These are phyloP conservation scores for Tridacna gigas DNA, from an alignment of 2,888 invertebrate genomes.

Conservation along the genomic window DNA sequence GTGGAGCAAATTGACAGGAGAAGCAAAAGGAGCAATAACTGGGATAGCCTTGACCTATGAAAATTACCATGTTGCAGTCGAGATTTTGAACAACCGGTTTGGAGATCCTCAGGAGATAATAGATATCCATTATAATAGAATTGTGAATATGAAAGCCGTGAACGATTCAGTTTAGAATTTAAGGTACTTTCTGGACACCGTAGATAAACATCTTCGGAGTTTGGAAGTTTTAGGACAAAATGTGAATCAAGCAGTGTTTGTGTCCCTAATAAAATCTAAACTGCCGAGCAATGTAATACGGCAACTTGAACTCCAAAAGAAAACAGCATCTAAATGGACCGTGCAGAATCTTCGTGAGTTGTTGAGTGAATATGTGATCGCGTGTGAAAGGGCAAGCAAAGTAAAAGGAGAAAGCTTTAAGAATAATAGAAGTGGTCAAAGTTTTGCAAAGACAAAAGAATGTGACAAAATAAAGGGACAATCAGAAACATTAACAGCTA, in stretches of 20 bases:
- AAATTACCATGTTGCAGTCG: conserved; percentile 40
- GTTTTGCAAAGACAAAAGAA: too few relatives aligned
- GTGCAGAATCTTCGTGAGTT: conserved; percentile 16
- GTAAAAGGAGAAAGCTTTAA: too few relatives aligned
- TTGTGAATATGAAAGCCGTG: conserved; percentile 30
- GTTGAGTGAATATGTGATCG: too few relatives aligned
- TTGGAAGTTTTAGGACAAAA: conserved; percentile 33
- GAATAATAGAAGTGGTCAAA: too few relatives aligned
- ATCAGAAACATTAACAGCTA: too few relatives aligned
- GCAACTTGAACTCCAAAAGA: conserved; percentile 26
- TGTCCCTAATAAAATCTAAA: conserved; percentile 33
- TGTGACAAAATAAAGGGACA: too few relatives aligned
- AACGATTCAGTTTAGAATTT: conserved; percentile 11
- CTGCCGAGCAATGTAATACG: conserved; percentile 11
- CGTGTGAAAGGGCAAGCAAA: too few relatives aligned
- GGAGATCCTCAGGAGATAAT: conserved; percentile 35
- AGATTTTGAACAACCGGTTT: conserved; percentile 30
- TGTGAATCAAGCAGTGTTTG: conserved; percentile 40
- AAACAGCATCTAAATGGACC: conserved; percentile 27
- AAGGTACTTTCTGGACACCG: conserved; percentile 26
- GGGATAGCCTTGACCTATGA: conserved; percentile 41
- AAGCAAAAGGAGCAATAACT: conserved; percentile 28
- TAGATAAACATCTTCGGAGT: conserved; percentile 33
- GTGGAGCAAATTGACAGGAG: conserved; percentile 32
- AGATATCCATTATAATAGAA: conserved; percentile 35